Conservation (phyloP, 1,140 invertebrate species). For the Archegozetes longisetosus region DNA sequence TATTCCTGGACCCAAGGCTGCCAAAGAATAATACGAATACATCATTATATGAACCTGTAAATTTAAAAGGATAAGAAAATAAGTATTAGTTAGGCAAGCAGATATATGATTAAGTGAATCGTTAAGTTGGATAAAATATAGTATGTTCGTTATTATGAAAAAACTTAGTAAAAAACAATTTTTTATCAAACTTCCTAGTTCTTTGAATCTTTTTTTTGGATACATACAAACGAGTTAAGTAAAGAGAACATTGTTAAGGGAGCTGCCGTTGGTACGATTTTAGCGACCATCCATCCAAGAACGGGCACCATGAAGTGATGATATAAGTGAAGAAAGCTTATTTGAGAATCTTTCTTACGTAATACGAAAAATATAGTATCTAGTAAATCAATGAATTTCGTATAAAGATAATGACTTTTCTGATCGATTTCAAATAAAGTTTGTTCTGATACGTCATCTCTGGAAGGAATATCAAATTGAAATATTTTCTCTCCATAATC, state of each 20-base stretch:
- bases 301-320: slow-evolving; percentile 82
- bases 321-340: slow-evolving; percentile 77
- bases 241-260: slow-evolving; percentile 21
- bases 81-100: too few species aligned
- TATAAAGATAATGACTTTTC: slow-evolving; percentile 70
- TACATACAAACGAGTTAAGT: too few species aligned
- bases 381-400: slow-evolving; percentile 79
- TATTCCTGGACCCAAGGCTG: too few species aligned
- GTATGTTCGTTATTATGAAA: too few species aligned
- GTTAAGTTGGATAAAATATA: too few species aligned
- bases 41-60: too few species aligned
- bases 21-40: too few species aligned
- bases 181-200: too few species aligned
- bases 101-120: too few species aligned
- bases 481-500: neutral
- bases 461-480: neutral
- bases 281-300: neutral
- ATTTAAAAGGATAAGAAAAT: too few species aligned
- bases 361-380: slow-evolving; percentile 84
- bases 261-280: neutral
- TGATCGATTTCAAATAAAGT: neutral
- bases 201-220: too few species aligned
- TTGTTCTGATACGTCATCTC: neutral
- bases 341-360: slow-evolving; percentile 66
- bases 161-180: too few species aligned